Evolutionary conservation across 1,140 invertebrate species (phyloP), one percentile per base, ranked within the genome.

Genomic region (Druon quercuslanigerum): DNA sequence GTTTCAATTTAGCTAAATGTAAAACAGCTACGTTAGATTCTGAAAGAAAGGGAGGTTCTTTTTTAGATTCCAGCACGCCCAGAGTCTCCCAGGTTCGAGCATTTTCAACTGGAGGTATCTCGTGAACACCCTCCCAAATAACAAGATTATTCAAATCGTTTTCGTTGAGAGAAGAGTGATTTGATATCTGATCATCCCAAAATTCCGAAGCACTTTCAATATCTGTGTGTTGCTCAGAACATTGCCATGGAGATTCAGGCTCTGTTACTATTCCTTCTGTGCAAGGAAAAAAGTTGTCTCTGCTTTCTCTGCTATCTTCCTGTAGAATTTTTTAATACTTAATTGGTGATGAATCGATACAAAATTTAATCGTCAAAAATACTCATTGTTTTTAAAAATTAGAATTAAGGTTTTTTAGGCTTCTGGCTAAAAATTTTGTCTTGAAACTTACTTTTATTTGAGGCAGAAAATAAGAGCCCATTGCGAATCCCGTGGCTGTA

Each of bases 21-120:
- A 88, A 51, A 17, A 88, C 85, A 13, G 85, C 86, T 25, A 85
- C 73, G 1, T 83, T 74, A 2, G 82, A 79, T 81, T 91, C 89
- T 1, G 85, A 83, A 19, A 87, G 73, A 77, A 90, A 91, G 25
- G 78, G 75, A 16, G 73, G 75, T 60, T 91, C 85, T 75, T 87
- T 89, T 12, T 50, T 19, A 14, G 83, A 75, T 33, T 89, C 77
- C 0, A 73, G 77, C 13, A 78, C 51, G 40, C 90, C 90, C 1
- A 92, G 74, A 19, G 79, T 86, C 79, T 92, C 91, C 91, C 91
- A 92, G 0, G 88, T 90, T 33, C 83, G 84, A 78, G 72, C 75
- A 50, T 90, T 74, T 5, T 80, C 56, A 17, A 85, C 20, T 17
- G 83, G 74, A 25, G 73, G 50, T 56, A 33, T 12, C 60, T 79